Percentiles rank a stretch among this genome's conserved stretches.
Evolutionary conservation across 2,888 invertebrate genomes (phyloP).

Genomic region (Oxycera nigricornis): DNA sequence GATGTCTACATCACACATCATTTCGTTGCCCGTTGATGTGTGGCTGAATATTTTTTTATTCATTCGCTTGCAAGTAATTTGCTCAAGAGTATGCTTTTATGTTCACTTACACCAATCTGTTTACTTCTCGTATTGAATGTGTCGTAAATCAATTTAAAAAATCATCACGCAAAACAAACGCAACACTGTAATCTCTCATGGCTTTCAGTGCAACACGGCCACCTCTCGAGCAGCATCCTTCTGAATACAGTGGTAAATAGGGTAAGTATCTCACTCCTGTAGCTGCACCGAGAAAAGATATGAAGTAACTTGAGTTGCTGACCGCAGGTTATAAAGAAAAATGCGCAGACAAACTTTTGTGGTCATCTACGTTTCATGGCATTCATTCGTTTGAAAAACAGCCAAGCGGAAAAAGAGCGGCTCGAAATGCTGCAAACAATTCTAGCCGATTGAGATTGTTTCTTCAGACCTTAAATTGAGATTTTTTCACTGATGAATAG

Average conservation of each 20-base stretch:
- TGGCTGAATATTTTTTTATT: background rate
- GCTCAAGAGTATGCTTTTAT: conserved; percentile 38
- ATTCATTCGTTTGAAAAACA: background rate
- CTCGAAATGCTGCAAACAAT: too few species aligned
- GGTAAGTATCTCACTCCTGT: background rate
- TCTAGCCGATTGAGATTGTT: too few species aligned
- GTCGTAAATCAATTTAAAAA: conserved; percentile 41
- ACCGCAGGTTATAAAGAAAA: background rate
- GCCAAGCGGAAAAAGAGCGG: background rate
- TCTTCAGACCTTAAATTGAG: too few species aligned
- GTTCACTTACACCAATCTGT: conserved; percentile 20
- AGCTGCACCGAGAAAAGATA: background rate
- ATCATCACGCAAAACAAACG: conserved; percentile 38
- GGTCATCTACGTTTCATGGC: background rate
- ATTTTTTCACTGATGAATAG: too few species aligned
- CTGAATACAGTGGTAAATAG: background rate
- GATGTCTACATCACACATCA: too few species aligned
- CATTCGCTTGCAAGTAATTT: conserved; percentile 40
- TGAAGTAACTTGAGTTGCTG: conserved; percentile 2
- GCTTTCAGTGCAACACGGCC: background rate
- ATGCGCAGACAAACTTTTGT: background rate
- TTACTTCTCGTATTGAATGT: conserved; percentile 19
- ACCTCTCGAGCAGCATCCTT: background rate
- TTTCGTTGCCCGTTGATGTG: conserved; percentile 22
- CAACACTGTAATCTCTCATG: conserved; percentile 10